Base-by-base conservation (phyloP, 92 coral and sea anemone genomes). In the Epizoanthus scotinus region DNA sequence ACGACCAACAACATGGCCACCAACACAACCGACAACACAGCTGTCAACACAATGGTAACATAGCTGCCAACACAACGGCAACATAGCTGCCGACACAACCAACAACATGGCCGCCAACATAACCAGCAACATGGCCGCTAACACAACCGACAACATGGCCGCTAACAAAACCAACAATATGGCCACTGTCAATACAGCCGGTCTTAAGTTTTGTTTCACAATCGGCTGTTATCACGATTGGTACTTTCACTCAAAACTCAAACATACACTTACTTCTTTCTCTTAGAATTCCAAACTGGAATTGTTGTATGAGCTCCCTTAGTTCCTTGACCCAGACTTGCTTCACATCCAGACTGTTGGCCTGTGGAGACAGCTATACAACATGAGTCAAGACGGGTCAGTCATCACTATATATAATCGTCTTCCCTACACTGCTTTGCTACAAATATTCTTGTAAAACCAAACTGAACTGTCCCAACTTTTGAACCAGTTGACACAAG, bases 291-390 rank as follows among this genome's bases (percentile, higher is more conserved):
- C 99, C 98, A 86, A 93, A 96, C 84, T 96, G 99, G 93, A 96
- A 91, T 58, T 96, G 98, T 28, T 96, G 99, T 78, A 93, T 94
- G 1, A 96, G 88, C 78, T 91, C 92, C 53, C 99, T 61, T 20
- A 96, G 70, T 79, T 96, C 98, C 66, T 96, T 96, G 52, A 96
- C 99, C 99, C 99, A 96, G 54, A 93, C 88, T 53, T 89, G 98
- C 53, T 96, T 96, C 29, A 88, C 89, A 34, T 96, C 99, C 55
- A 96, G 72, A 31, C 93, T 89, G 71, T 91, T 92, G 22, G 99
- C 99, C 99, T 96, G 91, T 13, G 70, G 71, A 64, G 20, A 50
- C 61, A 67, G 53, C 59, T 26, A 29, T 44, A 61, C 38, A 6
- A 63, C 44, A 42, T 44, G 5, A 20, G 50, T 49, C 63, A 64